These are phyloP conservation scores for Morpho achilles DNA, from an alignment of 2,888 invertebrate genomes.

Conservation along the genomic window DNA sequence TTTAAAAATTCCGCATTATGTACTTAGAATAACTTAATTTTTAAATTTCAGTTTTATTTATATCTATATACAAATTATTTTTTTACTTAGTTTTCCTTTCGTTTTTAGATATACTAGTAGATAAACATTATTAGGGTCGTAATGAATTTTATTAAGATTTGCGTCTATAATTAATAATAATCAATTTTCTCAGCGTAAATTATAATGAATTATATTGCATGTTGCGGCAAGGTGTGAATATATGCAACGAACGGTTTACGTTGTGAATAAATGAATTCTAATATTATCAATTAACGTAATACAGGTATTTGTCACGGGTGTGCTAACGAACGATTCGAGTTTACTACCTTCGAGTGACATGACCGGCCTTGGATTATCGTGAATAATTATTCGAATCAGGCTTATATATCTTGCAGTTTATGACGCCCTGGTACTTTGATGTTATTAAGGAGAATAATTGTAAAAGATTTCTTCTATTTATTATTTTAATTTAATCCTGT, in stretches of 20 bases:
- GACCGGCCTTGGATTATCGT: conserved; percentile 5
- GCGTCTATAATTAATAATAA: conserved; percentile 1
- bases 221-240: conserved; percentile 32
- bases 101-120: too few species aligned
- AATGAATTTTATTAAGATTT: too few species aligned
- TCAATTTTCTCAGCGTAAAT: conserved; percentile 10
- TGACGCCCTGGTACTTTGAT: background rate
- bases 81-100: too few species aligned
- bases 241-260: conserved; percentile 31
- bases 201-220: conserved; percentile 11
- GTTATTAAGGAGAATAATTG: too few species aligned
- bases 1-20: too few species aligned
- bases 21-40: too few species aligned
- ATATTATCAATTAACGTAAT: conserved; percentile 30
- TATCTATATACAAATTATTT: too few species aligned
- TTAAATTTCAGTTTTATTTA: too few species aligned
- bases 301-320: conserved; percentile 29
- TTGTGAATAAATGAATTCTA: conserved; percentile 34
- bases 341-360: conserved; percentile 1
- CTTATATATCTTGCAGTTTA: background rate
- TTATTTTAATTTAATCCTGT: too few species aligned
- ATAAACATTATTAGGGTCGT: too few species aligned
- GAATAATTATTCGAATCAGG: conserved; percentile 4
- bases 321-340: conserved; percentile 26
- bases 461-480: too few species aligned